phyloP scores from a whole-genome alignment of 2,113 vertebrate species.

The Polyodon spathula region DNA sequence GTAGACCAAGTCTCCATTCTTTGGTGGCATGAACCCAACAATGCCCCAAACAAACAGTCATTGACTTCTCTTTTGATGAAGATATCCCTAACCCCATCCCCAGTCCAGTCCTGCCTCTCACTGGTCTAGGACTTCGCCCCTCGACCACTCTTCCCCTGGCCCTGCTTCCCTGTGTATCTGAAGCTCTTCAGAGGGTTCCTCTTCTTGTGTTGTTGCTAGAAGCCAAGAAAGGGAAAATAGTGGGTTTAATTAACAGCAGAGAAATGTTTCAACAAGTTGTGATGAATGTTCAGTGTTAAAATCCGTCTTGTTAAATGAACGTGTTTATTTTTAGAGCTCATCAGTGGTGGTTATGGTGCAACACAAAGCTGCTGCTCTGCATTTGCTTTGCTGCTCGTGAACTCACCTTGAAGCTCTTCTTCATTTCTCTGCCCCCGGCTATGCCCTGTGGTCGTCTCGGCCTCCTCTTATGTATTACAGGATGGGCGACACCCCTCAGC shows the following conservation, averaged over 20 bases:
- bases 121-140: neutral
- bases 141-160: neutral
- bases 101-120: neutral
- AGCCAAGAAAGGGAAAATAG: neutral
- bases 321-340: neutral
- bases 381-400: neutral
- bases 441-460: slow-evolving; percentile 21
- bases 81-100: too few species aligned
- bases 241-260: neutral
- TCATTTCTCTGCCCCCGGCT: slow-evolving; percentile 23
- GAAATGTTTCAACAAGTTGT: neutral
- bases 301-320: neutral
- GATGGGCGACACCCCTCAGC: slow-evolving; percentile 42
- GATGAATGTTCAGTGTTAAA: neutral
- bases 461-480: slow-evolving; percentile 30
- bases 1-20: too few species aligned
- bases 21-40: too few species aligned
- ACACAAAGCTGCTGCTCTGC: neutral
- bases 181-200: slow-evolving; percentile 62
- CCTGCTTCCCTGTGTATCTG: slow-evolving; percentile 31
- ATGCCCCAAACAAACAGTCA: too few species aligned
- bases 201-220: slow-evolving; percentile 36
- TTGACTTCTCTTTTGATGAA: too few species aligned
- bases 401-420: slow-evolving; percentile 51
- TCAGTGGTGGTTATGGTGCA: neutral